Conservation (phyloP, 1,140 invertebrate species). For the Aphaenogaster rudis region DNA sequence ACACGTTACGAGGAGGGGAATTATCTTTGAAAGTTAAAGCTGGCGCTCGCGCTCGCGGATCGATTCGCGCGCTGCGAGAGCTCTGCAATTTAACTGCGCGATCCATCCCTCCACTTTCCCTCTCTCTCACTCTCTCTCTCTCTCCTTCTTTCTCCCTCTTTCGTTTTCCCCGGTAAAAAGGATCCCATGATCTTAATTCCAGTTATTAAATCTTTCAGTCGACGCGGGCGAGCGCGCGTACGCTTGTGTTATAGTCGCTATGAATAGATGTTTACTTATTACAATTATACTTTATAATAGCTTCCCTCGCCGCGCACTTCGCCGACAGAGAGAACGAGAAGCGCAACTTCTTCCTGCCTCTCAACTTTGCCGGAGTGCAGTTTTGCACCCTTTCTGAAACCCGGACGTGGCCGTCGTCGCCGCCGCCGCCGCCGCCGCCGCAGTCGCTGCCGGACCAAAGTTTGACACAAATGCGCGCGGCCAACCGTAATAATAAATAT, state of each 20-base stretch:
- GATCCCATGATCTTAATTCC: conserved; percentile 54
- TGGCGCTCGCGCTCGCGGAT: conserved; percentile 43
- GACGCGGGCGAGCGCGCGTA: conserved; percentile 39
- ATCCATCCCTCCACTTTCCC: conserved; percentile 5
- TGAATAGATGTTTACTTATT: conserved; percentile 66
- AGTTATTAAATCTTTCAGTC: conserved; percentile 65
- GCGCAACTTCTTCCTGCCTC: conserved; percentile 54
- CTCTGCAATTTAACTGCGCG: conserved; percentile 56
- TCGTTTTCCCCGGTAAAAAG: conserved; percentile 37
- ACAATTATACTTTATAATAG: conserved; percentile 65
- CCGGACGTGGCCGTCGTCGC: conserved; percentile 43
- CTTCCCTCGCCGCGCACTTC: conserved; percentile 32
- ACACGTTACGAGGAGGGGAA: conserved; percentile 43
- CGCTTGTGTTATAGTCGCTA: conserved; percentile 61
- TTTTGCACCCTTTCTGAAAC: conserved; percentile 56
- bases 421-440: not conserved
- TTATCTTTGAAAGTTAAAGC: conserved; percentile 65
- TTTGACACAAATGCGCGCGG: conserved; percentile 50
- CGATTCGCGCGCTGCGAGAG: conserved; percentile 45
- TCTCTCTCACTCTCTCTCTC: not conserved
- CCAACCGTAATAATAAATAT: conserved; percentile 49
- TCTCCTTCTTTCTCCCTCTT: not conserved
- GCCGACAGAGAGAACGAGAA: conserved; percentile 39
- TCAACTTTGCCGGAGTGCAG: conserved; percentile 54
- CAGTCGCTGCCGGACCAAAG: conserved; percentile 39